Base-by-base conservation (phyloP, 2,113 vertebrate species). In the Scalopus aquaticus region DNA sequence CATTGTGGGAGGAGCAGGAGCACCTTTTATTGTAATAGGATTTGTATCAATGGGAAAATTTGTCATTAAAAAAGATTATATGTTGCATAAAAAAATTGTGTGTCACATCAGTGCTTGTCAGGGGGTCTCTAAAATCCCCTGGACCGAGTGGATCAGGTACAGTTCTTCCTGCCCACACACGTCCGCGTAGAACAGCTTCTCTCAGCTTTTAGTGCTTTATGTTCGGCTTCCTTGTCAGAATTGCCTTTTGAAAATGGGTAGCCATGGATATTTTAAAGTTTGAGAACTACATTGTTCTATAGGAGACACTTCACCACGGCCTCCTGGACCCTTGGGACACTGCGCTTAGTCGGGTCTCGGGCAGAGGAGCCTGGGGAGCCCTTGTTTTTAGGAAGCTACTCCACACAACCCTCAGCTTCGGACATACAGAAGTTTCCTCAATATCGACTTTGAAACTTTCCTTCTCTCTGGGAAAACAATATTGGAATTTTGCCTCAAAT, bases 401-500 rank as follows among this genome's bases (percentile, higher is more conserved):
- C 49, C 79, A 37, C 65, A 64, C n/a, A 30, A 20, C 64, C 22
- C 5, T 76, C 28, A 4, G 22, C 16, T 35, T 19, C 42, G 20
- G 37, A 46, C 28, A 10, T 54, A n/a, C 20, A 46, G 12, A 85
- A 35, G 35, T 72, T 28, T 77, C 78, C 32, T 62, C 60, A 37
- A 1, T 5, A 6, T 28, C 20, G 70, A 81, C 58, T 32, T 9
- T 49, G 82, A 82, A 76, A 22, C 32, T 67, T 90, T 49, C 74
- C 37, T 35, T 39, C 85, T 83, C 54, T 87, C 77, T 80, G 72
- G 76, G 88, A 83, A 94, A 83, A 78, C 76, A 60, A 64, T 42
- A 56, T 67, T 90, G 82, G 80, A 92, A 77, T 92, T 95, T 91
- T 90, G 81, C 88, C 88, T 88, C 35, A 16, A 44, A 85, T 82